Evolutionary conservation across 2,797 vertebrate species (phyloP).

Genomic region (Odontamblyopus lacepedii): DNA sequence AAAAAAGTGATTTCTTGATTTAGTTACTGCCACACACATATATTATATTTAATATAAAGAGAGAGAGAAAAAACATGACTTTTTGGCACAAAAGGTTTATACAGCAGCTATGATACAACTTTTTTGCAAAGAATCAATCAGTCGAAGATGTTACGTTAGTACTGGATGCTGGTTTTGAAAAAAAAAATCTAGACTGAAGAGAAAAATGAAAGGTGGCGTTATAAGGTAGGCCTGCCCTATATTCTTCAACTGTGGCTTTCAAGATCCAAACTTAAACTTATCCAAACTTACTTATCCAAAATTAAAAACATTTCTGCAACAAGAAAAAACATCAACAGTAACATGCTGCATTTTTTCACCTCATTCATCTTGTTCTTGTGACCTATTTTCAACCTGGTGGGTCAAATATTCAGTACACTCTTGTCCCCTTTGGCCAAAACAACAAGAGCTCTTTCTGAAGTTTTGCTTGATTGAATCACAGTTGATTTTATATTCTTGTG

Average conservation of each 20-base stretch:
- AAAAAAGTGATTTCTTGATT: no score
- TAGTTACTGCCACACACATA: no score
- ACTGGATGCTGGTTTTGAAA: neutral
- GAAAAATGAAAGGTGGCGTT: neutral
- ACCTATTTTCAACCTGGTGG: conserved; percentile 15
- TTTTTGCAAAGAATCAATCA: no score
- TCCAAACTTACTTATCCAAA: no score
- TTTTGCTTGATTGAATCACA: conserved; percentile 50
- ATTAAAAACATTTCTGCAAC: neutral
- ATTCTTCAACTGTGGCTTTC: neutral
- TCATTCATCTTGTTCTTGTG: conserved; percentile 30
- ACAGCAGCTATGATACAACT: no score
- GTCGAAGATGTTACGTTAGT: no score
- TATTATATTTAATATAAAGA: no score
- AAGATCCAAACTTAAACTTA: no score
- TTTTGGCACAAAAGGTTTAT: no score
- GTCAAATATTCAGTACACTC: conserved; percentile 54
- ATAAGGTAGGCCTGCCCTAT: neutral
- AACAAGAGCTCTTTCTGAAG: conserved; percentile 42
- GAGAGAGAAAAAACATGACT: no score
- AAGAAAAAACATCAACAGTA: conserved; percentile 5
- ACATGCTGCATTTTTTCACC: conserved; percentile 34
- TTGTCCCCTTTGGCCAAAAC: conserved; percentile 68
- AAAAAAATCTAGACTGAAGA: neutral
- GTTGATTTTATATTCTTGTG: conserved; percentile 63